phyloP scores from a whole-genome alignment of 2,888 invertebrate genomes.

The Hypomecis punctinalis region DNA sequence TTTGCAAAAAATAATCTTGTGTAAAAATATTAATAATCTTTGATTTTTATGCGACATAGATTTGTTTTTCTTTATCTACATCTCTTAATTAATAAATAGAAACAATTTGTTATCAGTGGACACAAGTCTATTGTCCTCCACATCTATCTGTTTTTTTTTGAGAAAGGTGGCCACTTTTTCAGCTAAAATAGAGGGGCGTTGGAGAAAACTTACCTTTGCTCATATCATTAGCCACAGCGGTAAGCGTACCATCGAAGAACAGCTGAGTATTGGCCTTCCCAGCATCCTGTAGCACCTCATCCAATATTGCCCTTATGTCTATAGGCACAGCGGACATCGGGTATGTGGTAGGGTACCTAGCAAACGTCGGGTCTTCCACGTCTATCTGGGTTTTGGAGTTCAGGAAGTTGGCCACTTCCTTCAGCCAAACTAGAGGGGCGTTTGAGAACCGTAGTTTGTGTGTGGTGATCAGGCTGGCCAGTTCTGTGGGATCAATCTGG shows the following conservation, averaged over 20 bases:
- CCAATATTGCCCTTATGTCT: conserved; percentile 71
- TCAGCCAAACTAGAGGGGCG: conserved; percentile 88
- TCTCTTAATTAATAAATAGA: no score
- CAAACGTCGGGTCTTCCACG: conserved; percentile 86
- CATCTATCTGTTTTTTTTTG: no score
- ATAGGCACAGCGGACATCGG: conserved; percentile 83
- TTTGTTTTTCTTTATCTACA: no score
- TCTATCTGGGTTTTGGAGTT: conserved; percentile 87
- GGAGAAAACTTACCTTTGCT: conserved; percentile 83
- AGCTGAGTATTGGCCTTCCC: conserved; percentile 87
- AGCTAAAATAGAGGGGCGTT: not conserved
- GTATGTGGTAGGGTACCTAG: conserved; percentile 82
- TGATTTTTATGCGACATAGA: no score
- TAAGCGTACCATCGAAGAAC: conserved; percentile 89
- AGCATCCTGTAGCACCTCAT: conserved; percentile 83
- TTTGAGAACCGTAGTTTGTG: conserved; percentile 88
- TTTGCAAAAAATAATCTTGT: no score
- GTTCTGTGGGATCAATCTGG: conserved; percentile 87
- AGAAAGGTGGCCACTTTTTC: not conserved
- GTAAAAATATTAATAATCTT: no score
- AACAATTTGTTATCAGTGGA: no score
- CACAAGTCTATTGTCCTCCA: no score
- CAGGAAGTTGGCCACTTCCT: conserved; percentile 87
- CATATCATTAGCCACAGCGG: conserved; percentile 89
- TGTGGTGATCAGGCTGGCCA: conserved; percentile 77